Conservation (phyloP, 2,113 vertebrate species). For the Azemiops feae region DNA sequence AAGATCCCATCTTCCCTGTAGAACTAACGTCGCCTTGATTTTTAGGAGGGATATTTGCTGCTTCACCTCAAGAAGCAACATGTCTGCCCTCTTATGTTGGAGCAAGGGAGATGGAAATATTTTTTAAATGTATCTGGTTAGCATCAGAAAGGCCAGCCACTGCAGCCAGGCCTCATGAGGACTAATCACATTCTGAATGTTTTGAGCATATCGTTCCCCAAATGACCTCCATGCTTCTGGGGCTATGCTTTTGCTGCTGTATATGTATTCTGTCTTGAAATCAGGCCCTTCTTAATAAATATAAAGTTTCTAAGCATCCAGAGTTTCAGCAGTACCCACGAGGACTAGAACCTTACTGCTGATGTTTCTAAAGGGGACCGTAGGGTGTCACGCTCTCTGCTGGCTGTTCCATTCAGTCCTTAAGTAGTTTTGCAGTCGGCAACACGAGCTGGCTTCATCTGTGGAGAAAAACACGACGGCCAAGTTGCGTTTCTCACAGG, state of each 20-base stretch:
- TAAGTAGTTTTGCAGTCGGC: constrained; percentile 24
- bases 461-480: not conserved
- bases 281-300: too few species aligned
- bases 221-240: not conserved
- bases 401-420: constrained; percentile 10
- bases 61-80: not conserved
- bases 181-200: not conserved
- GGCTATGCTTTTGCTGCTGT: not conserved
- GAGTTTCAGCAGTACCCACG: not conserved
- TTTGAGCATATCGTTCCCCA: not conserved
- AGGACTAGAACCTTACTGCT: not conserved
- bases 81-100: not conserved
- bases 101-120: not conserved
- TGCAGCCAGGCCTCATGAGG: not conserved
- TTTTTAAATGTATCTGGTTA: not conserved
- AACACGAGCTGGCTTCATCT: not conserved
- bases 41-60: not conserved
- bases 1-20: not conserved
- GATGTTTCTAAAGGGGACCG: not conserved
- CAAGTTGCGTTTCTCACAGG: not conserved
- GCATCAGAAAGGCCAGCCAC: not conserved
- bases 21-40: not conserved
- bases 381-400: not conserved
- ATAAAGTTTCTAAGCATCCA: not conserved
- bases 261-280: not conserved